Evolutionary conservation across 2,888 invertebrate species (phyloP).

Genomic region (Cryptus armator): DNA sequence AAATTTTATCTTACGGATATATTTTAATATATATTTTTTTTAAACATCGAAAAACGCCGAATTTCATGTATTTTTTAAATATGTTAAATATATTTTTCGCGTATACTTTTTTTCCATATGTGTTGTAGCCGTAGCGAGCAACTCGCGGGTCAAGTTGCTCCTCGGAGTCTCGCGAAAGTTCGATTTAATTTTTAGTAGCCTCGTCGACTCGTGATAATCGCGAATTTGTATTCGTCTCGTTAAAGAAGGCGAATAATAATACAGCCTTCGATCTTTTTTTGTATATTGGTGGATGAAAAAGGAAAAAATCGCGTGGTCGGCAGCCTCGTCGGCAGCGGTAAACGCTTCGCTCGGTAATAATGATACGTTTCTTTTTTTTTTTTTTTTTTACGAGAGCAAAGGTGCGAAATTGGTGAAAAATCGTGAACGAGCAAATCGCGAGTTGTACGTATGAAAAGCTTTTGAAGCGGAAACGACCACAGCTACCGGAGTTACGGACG

Average conservation of each 20-base stretch:
- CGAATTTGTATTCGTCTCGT: conserved; percentile 39
- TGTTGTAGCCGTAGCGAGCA: neutral
- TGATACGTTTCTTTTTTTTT: conserved; percentile 1
- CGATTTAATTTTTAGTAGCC: conserved; percentile 46
- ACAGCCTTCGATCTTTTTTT: neutral
- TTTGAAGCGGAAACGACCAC: conserved; percentile 1
- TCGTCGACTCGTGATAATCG: conserved; percentile 17
- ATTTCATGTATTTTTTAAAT: too few relatives aligned
- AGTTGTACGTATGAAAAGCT: conserved; percentile 17
- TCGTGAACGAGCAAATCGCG: conserved; percentile 1
- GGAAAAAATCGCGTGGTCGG: neutral
- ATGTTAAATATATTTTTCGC: too few relatives aligned
- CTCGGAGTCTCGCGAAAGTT: neutral
- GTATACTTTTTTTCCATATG: too few relatives aligned
- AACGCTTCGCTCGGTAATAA: conserved; percentile 16
- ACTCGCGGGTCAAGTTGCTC: neutral
- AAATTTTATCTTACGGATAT: too few relatives aligned
- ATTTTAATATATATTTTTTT: too few relatives aligned
- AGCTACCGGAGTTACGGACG: neutral
- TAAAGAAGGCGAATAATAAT: conserved; percentile 4
- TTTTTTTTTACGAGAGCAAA: neutral
- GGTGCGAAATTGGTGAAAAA: conserved; percentile 21
- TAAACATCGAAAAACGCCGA: too few relatives aligned
- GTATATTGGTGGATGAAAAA: neutral
- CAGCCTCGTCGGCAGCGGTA: neutral